Base-by-base conservation (phyloP, 53 echinoderm and acorn worm species). In the Antedon mediterranea region DNA sequence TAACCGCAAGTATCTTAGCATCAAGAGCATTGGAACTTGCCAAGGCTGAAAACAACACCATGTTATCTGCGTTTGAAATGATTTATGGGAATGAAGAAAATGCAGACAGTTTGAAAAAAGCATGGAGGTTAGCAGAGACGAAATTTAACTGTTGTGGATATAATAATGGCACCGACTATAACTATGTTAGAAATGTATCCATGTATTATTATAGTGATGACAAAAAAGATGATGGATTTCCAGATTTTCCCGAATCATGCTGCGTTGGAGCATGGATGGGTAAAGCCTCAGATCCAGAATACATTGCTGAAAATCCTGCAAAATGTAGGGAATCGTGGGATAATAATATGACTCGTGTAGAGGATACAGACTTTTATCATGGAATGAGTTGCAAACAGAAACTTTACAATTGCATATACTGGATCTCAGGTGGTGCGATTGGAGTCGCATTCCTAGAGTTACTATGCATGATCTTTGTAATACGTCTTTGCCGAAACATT, bases 371-470 rank as follows among this genome's bases (percentile, higher is more conserved):
- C 2, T 18, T 26, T 3, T 57, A 57, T 57, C 57, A 57, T 23
- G 57, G 26, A 14, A 30, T 76, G 88, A 78, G 87, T 28, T 93
- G 97, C 71, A 32, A 78, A 30, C 28, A 30, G 0, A 33, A 18
- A 0, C 72, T 95, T 33, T 72, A 80, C 0, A 77, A 88, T 74
- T 85, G 91, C 72, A 85, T 86, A 13, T 87, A 89, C 11, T 89
- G 91, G 75, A 87, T 95, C 27, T 88, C 92, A 29, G 97, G 89
- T 0, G 85, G 89, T 0, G 89, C 87, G 9, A 89, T 95, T 26
- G 97, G 97, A 29, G 87, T 95, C 0, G 97, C 97, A 0, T 87
- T 89, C 80, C 79, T 95, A 71, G 91, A 95, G 81, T 31, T 84
- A 15, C 80, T 84, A 73, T 79, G 84, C 34, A 88, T 88, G 88